Conservation (phyloP, 37 sponge, comb jelly and placozoan genomes). For the Haliclona indistincta region DNA sequence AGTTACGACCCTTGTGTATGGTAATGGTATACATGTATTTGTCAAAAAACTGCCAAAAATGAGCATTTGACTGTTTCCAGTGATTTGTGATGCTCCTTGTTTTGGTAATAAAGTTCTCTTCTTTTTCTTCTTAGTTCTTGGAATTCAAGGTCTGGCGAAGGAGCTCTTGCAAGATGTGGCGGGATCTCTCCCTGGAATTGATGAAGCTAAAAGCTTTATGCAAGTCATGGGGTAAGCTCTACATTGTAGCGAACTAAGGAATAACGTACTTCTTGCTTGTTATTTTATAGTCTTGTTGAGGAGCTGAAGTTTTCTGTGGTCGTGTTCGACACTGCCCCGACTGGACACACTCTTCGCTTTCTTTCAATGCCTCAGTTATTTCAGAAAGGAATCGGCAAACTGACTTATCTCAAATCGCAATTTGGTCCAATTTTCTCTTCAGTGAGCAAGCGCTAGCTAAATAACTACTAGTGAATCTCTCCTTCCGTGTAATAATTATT, state of each 20-base stretch:
- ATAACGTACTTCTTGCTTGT: background rate
- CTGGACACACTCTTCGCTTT: slow-evolving; percentile 97
- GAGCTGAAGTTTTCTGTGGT: slow-evolving; percentile 95
- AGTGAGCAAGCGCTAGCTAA: too few species aligned
- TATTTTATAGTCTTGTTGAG: slow-evolving; percentile 83
- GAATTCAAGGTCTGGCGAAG: slow-evolving; percentile 67
- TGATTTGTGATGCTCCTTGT: too few species aligned
- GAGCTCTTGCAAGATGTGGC: slow-evolving; percentile 86
- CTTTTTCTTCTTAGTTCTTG: too few species aligned
- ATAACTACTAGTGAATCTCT: too few species aligned
- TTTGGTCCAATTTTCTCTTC: slow-evolving; percentile 30
- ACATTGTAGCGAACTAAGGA: background rate
- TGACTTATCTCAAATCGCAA: slow-evolving; percentile 67
- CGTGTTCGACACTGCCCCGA: slow-evolving; percentile 99
- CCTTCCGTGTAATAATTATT: too few species aligned
- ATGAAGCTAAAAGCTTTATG: slow-evolving; percentile 93
- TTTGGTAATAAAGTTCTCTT: too few species aligned
- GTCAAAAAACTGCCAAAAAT: too few species aligned
- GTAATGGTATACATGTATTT: too few species aligned
- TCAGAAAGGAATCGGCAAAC: slow-evolving; percentile 73
- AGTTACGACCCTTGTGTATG: too few species aligned
- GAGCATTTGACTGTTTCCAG: too few species aligned
- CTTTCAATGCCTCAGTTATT: slow-evolving; percentile 93
- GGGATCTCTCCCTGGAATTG: slow-evolving; percentile 93
- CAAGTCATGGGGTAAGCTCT: slow-evolving; percentile 78